These are phyloP conservation scores for Perizoma affinitatum DNA, from an alignment of 2,888 invertebrate genomes.

Conservation along the genomic window DNA sequence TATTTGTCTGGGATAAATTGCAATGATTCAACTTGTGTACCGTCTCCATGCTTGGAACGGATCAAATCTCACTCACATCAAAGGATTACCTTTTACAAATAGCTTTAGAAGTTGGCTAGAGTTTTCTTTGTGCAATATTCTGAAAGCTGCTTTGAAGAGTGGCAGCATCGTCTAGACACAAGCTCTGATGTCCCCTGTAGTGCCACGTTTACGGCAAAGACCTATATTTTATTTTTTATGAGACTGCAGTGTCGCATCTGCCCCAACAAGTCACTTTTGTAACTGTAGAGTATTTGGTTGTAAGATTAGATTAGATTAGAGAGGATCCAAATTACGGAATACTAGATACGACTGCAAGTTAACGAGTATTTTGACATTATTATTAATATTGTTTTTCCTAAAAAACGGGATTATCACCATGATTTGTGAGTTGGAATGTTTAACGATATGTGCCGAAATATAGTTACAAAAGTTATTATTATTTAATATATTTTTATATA, in stretches of 20 bases:
- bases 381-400: no score
- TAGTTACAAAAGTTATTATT: no score
- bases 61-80: conserved; percentile 45
- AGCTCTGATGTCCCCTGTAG: conserved; percentile 40
- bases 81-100: conserved; percentile 46
- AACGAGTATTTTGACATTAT: no score
- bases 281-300: no score
- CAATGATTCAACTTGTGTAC: conserved; percentile 31
- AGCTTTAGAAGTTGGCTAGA: conserved; percentile 36
- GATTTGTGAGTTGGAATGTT: no score
- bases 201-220: conserved; percentile 36
- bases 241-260: conserved; percentile 33
- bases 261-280: conserved; percentile 5
- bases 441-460: no score
- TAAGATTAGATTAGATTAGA: no score
- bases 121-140: conserved; percentile 43
- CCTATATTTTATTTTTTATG: conserved; percentile 38
- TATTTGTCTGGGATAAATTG: conserved; percentile 50
- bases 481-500: no score
- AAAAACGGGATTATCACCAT: no score
- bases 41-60: conserved; percentile 41
- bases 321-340: no score
- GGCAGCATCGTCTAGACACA: conserved; percentile 48
- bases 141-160: conserved; percentile 47
- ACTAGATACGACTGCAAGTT: no score